A percentile compares a stretch with the other conserved stretches of the same genome.
These are phyloP conservation scores for Lepilemur ruficaudatus DNA, from an alignment of 2,797 vertebrate species.

Conservation along the genomic window DNA sequence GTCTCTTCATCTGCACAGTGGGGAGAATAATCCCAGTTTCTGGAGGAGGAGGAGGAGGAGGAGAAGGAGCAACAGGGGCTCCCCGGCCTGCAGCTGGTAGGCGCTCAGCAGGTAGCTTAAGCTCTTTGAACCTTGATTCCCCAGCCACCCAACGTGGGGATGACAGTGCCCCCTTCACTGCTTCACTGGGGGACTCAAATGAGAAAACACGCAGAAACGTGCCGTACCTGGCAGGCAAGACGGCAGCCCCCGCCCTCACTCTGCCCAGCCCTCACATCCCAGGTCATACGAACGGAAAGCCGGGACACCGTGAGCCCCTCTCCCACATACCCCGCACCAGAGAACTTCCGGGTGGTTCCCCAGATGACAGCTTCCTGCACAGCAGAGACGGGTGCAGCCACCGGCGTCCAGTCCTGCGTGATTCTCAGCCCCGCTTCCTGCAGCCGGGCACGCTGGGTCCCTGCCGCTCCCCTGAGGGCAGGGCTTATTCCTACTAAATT, in stretches of 20 bases:
- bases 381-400: conserved; percentile 69
- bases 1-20: background rate
- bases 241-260: background rate
- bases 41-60: background rate
- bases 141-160: accelerated
- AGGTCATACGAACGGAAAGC: background rate
- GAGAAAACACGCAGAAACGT: background rate
- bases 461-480: conserved; percentile 62
- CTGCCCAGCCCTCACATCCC: background rate
- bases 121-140: background rate
- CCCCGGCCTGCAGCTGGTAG: background rate
- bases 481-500: conserved; percentile 79
- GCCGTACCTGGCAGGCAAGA: too few relatives aligned
- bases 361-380: conserved; percentile 72
- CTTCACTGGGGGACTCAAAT: background rate
- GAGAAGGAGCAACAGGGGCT: background rate
- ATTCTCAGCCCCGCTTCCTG: conserved; percentile 64
- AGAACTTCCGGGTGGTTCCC: background rate
- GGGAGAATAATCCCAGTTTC: background rate
- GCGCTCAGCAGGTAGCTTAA: background rate
- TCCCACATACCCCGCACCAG: accelerated
- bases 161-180: background rate
- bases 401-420: conserved; percentile 65
- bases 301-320: background rate
- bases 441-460: conserved; percentile 75